A percentile compares a stretch with the other conserved stretches of the same genome.
Conservation (phyloP, 2,113 vertebrate genomes). For the Rallus limicola region DNA sequence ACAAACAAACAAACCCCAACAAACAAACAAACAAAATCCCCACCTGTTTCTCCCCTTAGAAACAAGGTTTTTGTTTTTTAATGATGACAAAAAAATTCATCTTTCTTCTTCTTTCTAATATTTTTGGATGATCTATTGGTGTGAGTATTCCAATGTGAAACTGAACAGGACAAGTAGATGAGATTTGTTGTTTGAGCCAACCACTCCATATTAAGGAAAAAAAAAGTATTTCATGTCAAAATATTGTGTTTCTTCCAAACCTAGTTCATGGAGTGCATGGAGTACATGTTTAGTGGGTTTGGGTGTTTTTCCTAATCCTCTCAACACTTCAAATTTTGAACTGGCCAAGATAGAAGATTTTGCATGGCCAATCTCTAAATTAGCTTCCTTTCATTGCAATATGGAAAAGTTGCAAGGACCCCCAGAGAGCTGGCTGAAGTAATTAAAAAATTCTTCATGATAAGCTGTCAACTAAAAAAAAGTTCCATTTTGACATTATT, state of each 20-base stretch:
- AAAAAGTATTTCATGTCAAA: neutral
- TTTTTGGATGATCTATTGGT: neutral
- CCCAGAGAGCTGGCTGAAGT: neutral
- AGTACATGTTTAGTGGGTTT: neutral
- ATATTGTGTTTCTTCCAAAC: neutral
- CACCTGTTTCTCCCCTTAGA: neutral
- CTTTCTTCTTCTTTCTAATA: neutral
- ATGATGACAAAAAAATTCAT: neutral
- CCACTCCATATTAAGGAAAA: neutral
- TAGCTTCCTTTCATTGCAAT: neutral
- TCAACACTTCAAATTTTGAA: neutral
- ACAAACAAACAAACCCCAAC: neutral
- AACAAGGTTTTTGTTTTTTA: neutral
- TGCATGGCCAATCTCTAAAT: neutral
- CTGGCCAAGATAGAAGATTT: neutral
- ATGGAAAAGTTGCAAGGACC: neutral
- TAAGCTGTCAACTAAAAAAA: neutral
- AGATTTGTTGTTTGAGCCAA: neutral
- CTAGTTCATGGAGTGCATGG: neutral
- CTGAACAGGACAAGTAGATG: neutral
- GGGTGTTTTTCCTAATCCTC: neutral
- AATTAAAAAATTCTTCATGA: neutral
- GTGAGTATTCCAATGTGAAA: neutral
- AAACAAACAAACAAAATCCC: no score
- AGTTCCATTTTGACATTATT: neutral